Evolutionary conservation across 2,888 invertebrate genomes (phyloP).

Genomic region (Stramonita haemastoma): DNA sequence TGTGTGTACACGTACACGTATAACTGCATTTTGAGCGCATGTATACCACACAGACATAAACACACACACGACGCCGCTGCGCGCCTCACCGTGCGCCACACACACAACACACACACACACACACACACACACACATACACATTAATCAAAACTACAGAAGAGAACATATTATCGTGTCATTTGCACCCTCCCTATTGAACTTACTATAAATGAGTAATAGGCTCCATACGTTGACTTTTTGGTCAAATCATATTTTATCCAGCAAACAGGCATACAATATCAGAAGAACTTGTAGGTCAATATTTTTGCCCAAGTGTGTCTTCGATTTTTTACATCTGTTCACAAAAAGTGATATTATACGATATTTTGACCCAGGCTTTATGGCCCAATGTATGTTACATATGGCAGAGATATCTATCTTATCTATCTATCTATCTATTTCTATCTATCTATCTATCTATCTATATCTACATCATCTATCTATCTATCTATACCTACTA

Average conservation of each 20-base stretch:
- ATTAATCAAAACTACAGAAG: not conserved
- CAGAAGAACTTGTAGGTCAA: not conserved
- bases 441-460: too few species aligned
- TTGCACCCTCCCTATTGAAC: too few species aligned
- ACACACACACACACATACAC: not conserved
- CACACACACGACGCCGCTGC: not conserved
- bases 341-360: not conserved
- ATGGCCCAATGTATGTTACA: too few species aligned
- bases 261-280: not conserved
- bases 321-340: not conserved
- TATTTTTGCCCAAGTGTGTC: not conserved
- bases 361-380: too few species aligned
- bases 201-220: too few species aligned
- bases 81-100: not conserved
- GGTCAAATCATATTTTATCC: too few species aligned
- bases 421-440: too few species aligned
- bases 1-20: not conserved
- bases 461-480: too few species aligned
- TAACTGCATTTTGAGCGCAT: not conserved
- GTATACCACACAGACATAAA: not conserved
- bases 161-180: too few species aligned
- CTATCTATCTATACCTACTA: too few species aligned
- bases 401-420: too few species aligned
- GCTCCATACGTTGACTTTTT: too few species aligned
- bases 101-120: conserved; percentile 1